Evolutionary conservation across 2,113 vertebrate species (phyloP).

Genomic region (Nanorana parkeri): DNA sequence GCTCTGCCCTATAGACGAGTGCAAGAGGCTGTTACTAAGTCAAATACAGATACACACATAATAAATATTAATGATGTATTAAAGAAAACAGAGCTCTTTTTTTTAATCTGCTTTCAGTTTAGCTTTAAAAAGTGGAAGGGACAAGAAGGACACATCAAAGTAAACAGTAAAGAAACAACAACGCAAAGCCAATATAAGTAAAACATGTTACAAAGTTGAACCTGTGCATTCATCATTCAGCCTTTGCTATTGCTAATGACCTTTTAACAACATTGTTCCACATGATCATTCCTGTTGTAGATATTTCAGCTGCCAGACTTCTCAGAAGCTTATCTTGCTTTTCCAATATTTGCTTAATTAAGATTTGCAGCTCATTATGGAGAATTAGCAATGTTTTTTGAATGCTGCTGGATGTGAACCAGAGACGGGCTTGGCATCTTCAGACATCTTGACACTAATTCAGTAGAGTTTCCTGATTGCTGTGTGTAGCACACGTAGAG

Average conservation of each 20-base stretch:
- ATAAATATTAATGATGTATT: too few species aligned
- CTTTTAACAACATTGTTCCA: slow-evolving; percentile 27
- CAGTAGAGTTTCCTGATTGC: slow-evolving; percentile 27
- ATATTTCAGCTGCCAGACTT: slow-evolving; percentile 27
- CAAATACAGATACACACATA: too few species aligned
- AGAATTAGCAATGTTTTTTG: slow-evolving; percentile 41
- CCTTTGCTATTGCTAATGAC: not conserved
- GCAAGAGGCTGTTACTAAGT: too few species aligned
- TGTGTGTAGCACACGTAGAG: not conserved
- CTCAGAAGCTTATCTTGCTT: slow-evolving; percentile 47
- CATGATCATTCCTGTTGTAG: slow-evolving; percentile 23
- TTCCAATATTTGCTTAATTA: slow-evolving; percentile 54
- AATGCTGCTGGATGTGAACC: slow-evolving; percentile 35
- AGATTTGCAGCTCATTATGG: slow-evolving; percentile 53
- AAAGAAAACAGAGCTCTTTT: too few species aligned
- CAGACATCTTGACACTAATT: slow-evolving; percentile 44
- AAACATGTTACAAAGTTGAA: too few species aligned
- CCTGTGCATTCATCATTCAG: not conserved
- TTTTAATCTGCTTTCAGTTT: too few species aligned
- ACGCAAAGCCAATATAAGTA: too few species aligned
- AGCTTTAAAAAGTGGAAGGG: too few species aligned
- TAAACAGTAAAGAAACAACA: too few species aligned
- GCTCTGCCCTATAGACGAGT: too few species aligned
- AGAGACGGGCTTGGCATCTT: slow-evolving; percentile 36
- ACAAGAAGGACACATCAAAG: too few species aligned